Evolutionary conservation across 2,888 invertebrate species (phyloP).

Genomic region (Ornithoptera alexandrae): DNA sequence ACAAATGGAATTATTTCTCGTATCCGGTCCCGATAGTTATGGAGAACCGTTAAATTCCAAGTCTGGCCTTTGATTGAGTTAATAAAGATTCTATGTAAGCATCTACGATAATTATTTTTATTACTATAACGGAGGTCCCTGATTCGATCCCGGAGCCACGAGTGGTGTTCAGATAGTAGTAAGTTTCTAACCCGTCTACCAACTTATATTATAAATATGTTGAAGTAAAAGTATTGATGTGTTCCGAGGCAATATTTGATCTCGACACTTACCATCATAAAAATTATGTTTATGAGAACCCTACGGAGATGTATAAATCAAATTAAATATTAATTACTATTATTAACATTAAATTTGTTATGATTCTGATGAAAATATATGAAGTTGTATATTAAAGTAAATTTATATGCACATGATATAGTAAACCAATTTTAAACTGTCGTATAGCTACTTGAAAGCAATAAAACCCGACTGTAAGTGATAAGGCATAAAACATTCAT

Average conservation of each 20-base stretch:
- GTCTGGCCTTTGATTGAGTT: neutral
- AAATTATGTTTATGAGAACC: no score
- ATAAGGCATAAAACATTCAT: constrained; percentile 20
- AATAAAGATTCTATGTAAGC: constrained; percentile 10
- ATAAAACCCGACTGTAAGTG: constrained; percentile 10
- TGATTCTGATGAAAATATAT: no score
- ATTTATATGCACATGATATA: neutral
- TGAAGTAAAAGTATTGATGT: no score
- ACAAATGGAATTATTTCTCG: constrained; percentile 21
- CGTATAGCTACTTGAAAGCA: constrained; percentile 7
- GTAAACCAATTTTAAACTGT: neutral
- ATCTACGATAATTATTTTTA: no score
- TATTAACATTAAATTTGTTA: no score
- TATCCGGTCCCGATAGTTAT: constrained; percentile 5
- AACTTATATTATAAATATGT: no score
- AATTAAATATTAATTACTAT: neutral
- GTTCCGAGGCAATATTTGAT: no score
- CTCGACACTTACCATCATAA: no score
- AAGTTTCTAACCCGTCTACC: no score
- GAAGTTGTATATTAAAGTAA: neutral
- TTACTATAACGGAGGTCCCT: no score
- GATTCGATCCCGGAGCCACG: no score
- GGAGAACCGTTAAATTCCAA: constrained; percentile 4
- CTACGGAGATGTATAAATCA: neutral
- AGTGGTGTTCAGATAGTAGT: no score